Conservation (phyloP, 2,888 invertebrate species). For the Cosmia pyralina region DNA sequence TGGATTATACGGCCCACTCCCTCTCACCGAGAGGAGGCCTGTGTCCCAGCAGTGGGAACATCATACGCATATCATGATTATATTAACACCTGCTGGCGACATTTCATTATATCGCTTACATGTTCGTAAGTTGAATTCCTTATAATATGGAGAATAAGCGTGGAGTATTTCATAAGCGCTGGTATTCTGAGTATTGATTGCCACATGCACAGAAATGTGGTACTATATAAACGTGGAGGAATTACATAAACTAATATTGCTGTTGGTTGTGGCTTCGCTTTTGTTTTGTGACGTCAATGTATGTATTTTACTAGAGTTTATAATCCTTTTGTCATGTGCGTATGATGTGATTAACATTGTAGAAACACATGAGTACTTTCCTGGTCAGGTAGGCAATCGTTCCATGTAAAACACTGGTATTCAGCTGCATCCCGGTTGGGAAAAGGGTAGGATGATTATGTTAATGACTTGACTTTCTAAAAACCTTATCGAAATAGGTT, state of each 20-base stretch:
- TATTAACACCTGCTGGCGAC: background rate
- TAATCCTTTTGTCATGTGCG: background rate
- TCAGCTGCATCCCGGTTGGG: background rate
- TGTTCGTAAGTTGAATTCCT: slow-evolving; percentile 2
- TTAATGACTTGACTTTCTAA: too few species aligned
- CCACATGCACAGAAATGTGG: background rate
- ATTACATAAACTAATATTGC: background rate
- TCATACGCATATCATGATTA: too few species aligned
- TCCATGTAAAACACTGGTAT: background rate
- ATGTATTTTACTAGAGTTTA: background rate
- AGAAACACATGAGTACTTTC: background rate
- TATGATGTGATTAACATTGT: background rate
- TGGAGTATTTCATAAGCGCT: slow-evolving; percentile 18
- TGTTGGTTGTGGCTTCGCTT: background rate
- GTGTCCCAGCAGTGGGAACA: too few species aligned
- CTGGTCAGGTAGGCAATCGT: background rate
- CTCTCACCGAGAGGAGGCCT: too few species aligned
- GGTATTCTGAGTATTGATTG: slow-evolving; percentile 11
- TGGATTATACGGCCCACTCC: too few species aligned
- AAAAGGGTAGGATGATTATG: background rate
- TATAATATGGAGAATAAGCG: slow-evolving; percentile 7
- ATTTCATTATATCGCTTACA: slow-evolving; percentile 7
- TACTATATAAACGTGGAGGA: background rate
- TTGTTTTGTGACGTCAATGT: slow-evolving; percentile 2
- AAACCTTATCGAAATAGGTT: background rate